Evolutionary conservation across 2,888 invertebrate genomes (phyloP).

Genomic region (Mantis religiosa): DNA sequence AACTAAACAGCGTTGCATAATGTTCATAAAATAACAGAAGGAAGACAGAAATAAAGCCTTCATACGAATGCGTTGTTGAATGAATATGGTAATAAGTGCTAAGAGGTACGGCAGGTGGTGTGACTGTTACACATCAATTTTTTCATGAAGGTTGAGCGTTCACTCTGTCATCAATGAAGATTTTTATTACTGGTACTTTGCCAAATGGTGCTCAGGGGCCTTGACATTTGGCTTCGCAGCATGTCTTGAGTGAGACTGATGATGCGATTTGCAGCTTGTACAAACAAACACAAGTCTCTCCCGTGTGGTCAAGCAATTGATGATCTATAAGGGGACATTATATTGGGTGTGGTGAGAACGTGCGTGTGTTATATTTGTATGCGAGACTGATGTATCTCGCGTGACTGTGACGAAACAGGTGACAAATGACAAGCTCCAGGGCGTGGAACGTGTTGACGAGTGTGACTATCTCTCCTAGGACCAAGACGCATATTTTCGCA

Average conservation of each 20-base stretch:
- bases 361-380: neutral
- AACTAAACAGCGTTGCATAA: too few relatives aligned
- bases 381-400: slow-evolving; percentile 5
- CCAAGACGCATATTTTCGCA: neutral
- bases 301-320: neutral
- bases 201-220: too few relatives aligned
- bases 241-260: neutral
- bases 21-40: too few relatives aligned
- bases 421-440: slow-evolving; percentile 19
- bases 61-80: too few relatives aligned
- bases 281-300: neutral
- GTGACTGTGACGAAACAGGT: slow-evolving; percentile 20
- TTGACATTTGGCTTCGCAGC: too few relatives aligned
- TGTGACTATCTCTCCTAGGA: neutral
- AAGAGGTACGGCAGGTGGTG: too few relatives aligned
- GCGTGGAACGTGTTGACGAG: neutral
- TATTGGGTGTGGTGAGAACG: neutral
- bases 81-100: too few relatives aligned
- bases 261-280: neutral
- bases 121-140: too few relatives aligned
- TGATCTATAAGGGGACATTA: neutral
- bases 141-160: too few relatives aligned
- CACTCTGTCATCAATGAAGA: too few relatives aligned
- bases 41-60: too few relatives aligned
- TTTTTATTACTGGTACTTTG: too few relatives aligned